Evolutionary conservation across 2,113 vertebrate genomes (phyloP).

Genomic region (Phaethornis superciliosus): DNA sequence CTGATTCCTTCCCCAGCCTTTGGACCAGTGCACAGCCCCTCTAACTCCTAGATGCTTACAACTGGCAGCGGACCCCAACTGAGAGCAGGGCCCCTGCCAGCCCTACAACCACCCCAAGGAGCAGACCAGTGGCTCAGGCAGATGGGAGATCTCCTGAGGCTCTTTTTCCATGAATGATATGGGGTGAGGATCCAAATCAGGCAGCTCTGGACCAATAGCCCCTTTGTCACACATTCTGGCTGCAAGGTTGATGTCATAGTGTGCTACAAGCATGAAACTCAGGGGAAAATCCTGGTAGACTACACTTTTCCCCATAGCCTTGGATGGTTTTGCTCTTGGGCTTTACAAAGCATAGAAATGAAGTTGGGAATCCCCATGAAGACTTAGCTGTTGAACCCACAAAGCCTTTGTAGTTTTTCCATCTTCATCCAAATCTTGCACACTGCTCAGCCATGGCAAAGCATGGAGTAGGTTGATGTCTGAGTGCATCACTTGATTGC

Average conservation of each 20-base stretch:
- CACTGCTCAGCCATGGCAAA: neutral
- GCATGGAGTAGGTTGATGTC: fast-evolving
- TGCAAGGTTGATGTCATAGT: neutral
- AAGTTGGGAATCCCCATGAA: neutral
- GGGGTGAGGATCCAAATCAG: neutral
- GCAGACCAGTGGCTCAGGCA: neutral
- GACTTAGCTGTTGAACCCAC: neutral
- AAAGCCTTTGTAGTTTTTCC: neutral
- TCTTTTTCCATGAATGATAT: neutral
- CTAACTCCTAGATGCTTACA: neutral
- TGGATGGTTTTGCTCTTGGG: neutral
- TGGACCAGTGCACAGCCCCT: neutral
- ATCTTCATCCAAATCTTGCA: neutral
- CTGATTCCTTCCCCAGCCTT: neutral
- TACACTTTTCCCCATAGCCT: neutral
- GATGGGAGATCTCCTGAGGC: fast-evolving
- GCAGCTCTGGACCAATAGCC: neutral
- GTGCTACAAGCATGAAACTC: fast-evolving
- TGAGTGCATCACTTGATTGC: fast-evolving
- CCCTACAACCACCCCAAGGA: neutral
- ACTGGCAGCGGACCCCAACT: neutral
- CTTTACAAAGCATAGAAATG: neutral
- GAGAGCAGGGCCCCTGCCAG: neutral
- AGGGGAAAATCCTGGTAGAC: neutral
- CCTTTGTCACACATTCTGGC: fast-evolving